phyloP scores from a whole-genome alignment of 1,140 invertebrate genomes.

The Lanistes nyassanus region DNA sequence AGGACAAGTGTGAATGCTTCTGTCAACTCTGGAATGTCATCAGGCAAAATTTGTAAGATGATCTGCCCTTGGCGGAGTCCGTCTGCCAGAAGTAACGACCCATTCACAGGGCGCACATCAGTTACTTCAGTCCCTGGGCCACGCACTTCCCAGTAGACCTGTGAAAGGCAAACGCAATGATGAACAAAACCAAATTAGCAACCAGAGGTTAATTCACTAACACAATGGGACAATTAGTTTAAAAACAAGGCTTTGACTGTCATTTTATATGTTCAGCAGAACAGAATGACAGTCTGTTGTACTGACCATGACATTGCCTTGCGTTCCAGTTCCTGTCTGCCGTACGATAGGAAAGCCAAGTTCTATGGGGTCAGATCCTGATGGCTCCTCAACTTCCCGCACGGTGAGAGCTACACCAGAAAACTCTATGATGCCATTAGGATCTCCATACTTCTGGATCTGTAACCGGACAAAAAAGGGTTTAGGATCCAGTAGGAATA shows the following conservation, averaged over 20 bases:
- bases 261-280: too few species aligned
- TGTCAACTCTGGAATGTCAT: conserved; percentile 57
- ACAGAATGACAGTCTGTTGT: too few species aligned
- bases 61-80: conserved; percentile 46
- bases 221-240: not conserved
- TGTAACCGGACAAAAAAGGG: conserved; percentile 30
- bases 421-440: conserved; percentile 61
- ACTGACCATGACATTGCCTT: conserved; percentile 51
- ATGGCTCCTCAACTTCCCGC: conserved; percentile 54
- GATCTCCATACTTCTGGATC: conserved; percentile 62
- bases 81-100: conserved; percentile 46
- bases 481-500: too few species aligned
- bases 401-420: conserved; percentile 35
- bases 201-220: not conserved
- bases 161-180: not conserved
- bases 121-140: conserved; percentile 32
- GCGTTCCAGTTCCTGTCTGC: conserved; percentile 42
- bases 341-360: conserved; percentile 55
- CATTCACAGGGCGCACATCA: conserved; percentile 52
- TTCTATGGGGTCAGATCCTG: conserved; percentile 29
- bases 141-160: conserved; percentile 58
- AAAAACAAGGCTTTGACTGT: not conserved
- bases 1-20: conserved; percentile 53
- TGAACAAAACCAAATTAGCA: not conserved
- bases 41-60: conserved; percentile 51